Evolutionary conservation across 1,140 invertebrate genomes (phyloP).

Genomic region (Drosophila neocordata): DNA sequence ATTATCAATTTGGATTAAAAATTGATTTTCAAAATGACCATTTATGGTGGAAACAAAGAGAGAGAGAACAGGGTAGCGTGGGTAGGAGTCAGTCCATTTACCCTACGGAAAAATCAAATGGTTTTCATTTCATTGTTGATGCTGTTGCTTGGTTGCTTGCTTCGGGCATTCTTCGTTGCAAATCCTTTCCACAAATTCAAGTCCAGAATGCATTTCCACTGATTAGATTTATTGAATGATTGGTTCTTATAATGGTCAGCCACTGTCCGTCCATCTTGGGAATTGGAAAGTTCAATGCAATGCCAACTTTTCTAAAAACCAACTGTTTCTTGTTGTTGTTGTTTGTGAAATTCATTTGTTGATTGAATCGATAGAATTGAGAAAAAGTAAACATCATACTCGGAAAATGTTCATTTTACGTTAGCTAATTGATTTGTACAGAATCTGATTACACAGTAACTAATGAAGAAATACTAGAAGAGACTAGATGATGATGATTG

Average conservation of each 20-base stretch:
- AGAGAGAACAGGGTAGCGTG: not conserved
- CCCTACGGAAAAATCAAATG: not conserved
- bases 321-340: not conserved
- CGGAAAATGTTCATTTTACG: too few relatives aligned
- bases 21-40: slow-evolving; percentile 11
- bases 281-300: slow-evolving; percentile 1
- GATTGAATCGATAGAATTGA: not conserved
- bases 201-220: slow-evolving; percentile 4
- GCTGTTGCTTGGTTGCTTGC: not conserved
- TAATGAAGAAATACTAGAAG: too few relatives aligned
- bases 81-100: not conserved
- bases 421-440: too few relatives aligned
- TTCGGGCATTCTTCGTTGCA: not conserved
- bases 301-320: not conserved
- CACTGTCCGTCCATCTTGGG: not conserved
- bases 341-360: not conserved
- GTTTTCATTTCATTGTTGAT: not conserved
- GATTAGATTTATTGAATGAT: slow-evolving; percentile 11
- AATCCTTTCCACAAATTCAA: not conserved
- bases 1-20: slow-evolving; percentile 26
- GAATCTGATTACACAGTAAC: too few relatives aligned
- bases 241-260: slow-evolving; percentile 5
- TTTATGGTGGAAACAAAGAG: not conserved
- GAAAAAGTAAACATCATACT: not conserved
- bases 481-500: too few relatives aligned